These are phyloP conservation scores for Tachina grossa DNA, from an alignment of 2,888 invertebrate species.

Conservation along the genomic window DNA sequence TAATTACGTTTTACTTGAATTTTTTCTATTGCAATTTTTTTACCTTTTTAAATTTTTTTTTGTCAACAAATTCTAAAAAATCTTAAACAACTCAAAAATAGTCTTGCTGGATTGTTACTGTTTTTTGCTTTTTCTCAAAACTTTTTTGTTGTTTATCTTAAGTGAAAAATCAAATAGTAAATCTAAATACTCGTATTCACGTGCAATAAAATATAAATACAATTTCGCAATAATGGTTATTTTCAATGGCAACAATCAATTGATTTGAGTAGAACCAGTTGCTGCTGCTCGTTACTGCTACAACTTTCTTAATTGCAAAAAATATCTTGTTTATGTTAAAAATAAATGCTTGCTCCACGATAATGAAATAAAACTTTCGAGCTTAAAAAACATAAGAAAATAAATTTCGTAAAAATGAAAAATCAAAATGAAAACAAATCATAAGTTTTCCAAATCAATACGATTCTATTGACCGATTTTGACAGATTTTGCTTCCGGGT, in stretches of 20 bases:
- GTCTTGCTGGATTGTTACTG: conserved; percentile 33
- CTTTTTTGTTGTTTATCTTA: conserved; percentile 9
- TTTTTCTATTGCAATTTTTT: background rate
- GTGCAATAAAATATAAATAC: background rate
- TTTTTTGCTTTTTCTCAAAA: background rate
- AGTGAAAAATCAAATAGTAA: conserved; percentile 62
- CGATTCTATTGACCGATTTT: no score
- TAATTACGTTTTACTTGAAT: conserved; percentile 3
- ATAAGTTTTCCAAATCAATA: no score
- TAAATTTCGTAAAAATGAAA: background rate
- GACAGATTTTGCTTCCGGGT: no score
- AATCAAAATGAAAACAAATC: background rate
- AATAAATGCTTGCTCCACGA: no score
- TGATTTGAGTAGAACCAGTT: conserved; percentile 46
- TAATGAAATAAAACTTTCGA: no score
- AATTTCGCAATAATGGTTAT: conserved; percentile 12
- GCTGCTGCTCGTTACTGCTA: conserved; percentile 16
- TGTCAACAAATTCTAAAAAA: background rate
- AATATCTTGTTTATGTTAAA: background rate
- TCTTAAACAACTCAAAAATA: background rate
- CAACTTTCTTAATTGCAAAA: background rate
- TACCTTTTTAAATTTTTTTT: background rate
- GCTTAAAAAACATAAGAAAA: no score
- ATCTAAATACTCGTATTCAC: background rate
- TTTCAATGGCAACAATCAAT: conserved; percentile 6